These are phyloP conservation scores for Plusia festucae DNA, from an alignment of 2,888 invertebrate species.

Conservation along the genomic window DNA sequence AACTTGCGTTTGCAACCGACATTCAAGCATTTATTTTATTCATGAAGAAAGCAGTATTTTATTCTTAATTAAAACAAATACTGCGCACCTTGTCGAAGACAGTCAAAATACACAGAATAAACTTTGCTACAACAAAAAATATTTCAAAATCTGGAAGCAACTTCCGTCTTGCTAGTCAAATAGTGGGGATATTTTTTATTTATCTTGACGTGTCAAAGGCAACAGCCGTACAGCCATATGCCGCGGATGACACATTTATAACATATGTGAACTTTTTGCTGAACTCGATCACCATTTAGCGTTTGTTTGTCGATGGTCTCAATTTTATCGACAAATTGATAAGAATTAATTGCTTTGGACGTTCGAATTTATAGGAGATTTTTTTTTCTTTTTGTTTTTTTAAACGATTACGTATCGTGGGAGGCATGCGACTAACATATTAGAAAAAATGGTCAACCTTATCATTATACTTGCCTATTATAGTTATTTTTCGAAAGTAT, in stretches of 20 bases:
- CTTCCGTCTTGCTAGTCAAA: slow-evolving; percentile 71
- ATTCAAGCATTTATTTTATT: neutral
- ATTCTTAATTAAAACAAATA: neutral
- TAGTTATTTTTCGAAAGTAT: too few relatives aligned
- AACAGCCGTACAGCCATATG: slow-evolving; percentile 68
- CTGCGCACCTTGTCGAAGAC: neutral
- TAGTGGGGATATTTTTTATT: slow-evolving; percentile 62
- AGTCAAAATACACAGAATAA: slow-evolving; percentile 11
- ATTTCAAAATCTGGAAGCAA: slow-evolving; percentile 65
- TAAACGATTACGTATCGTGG: neutral
- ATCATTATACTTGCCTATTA: neutral
- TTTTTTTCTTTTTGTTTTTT: slow-evolving; percentile 23
- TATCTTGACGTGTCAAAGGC: slow-evolving; percentile 51
- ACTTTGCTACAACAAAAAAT: slow-evolving; percentile 23
- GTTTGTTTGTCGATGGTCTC: slow-evolving; percentile 61
- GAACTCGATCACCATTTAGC: slow-evolving; percentile 53
- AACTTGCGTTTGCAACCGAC: slow-evolving; percentile 1
- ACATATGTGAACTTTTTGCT: slow-evolving; percentile 75
- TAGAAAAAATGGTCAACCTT: neutral
- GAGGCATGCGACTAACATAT: neutral
- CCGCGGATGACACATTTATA: slow-evolving; percentile 76
- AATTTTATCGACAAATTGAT: slow-evolving; percentile 66
- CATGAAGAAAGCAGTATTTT: neutral
- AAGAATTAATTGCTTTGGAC: slow-evolving; percentile 58
- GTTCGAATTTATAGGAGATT: slow-evolving; percentile 20